Conservation (phyloP, 2,113 vertebrate species). For the Otis tarda region DNA sequence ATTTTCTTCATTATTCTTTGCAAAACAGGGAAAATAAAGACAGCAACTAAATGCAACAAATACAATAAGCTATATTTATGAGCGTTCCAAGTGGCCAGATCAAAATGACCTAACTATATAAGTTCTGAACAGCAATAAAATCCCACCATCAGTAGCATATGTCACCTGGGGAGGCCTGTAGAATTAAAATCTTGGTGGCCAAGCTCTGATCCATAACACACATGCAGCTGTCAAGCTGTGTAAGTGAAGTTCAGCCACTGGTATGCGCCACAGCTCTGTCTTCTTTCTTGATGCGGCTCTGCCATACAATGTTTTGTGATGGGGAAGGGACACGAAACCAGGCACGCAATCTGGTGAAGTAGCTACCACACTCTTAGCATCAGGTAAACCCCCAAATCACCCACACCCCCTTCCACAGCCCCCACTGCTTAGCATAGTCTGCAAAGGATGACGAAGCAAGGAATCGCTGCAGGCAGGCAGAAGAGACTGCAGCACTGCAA, state of each 20-base stretch:
- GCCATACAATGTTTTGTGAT: rapidly evolving
- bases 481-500: neutral
- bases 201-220: neutral
- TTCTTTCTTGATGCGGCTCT: neutral
- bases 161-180: neutral
- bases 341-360: neutral
- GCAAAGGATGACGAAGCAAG: neutral
- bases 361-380: neutral
- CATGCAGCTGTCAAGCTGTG: neutral
- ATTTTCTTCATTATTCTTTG: neutral
- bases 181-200: neutral
- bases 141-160: neutral
- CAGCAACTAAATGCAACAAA: neutral
- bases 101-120: neutral
- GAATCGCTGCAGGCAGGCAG: neutral
- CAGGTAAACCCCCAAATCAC: neutral
- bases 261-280: neutral
- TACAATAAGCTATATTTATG: neutral
- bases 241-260: neutral
- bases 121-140: neutral
- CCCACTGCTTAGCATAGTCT: neutral
- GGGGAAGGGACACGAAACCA: neutral
- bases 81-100: neutral
- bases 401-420: neutral
- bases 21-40: neutral